A percentile compares a stretch with the other conserved stretches of the same genome.
phyloP scores from a whole-genome alignment of 2,888 invertebrate species.

The Synanthedon vespiformis region DNA sequence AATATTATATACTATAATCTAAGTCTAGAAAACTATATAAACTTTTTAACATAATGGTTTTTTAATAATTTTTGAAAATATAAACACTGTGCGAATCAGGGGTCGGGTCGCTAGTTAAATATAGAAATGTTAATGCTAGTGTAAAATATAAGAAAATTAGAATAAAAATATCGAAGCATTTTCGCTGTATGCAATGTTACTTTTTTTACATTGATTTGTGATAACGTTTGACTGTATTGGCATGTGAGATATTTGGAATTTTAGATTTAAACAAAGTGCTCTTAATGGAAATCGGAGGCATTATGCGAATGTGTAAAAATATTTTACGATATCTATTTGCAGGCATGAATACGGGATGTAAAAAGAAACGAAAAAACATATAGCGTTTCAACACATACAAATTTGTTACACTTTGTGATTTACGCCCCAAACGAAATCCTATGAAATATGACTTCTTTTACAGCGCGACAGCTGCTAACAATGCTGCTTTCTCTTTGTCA shows the following conservation, averaged over 20 bases:
- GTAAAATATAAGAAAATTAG: too few relatives aligned
- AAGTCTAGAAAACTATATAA: too few relatives aligned
- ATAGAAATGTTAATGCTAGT: too few relatives aligned
- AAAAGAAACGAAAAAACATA: slow-evolving; percentile 4
- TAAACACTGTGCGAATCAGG: too few relatives aligned
- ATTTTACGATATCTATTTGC: slow-evolving; percentile 2
- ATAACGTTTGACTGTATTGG: not conserved
- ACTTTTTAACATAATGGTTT: too few relatives aligned
- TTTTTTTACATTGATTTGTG: not conserved
- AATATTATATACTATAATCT: too few relatives aligned
- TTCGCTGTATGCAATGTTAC: too few relatives aligned
- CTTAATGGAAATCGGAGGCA: too few relatives aligned
- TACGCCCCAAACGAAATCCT: slow-evolving; percentile 42
- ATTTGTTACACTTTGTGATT: slow-evolving; percentile 39
- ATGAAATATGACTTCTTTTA: slow-evolving; percentile 46
- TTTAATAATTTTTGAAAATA: too few relatives aligned
- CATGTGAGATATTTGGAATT: not conserved
- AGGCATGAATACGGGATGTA: slow-evolving; percentile 1
- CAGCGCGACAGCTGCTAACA: slow-evolving; percentile 47
- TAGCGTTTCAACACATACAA: slow-evolving; percentile 9
- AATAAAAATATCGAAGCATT: too few relatives aligned
- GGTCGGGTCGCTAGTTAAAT: too few relatives aligned
- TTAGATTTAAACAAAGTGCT: too few relatives aligned
- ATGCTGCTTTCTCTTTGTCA: slow-evolving; percentile 43
- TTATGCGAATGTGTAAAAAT: not conserved